These are phyloP conservation scores for Aurelia aurita DNA, from an alignment of 30 jellyfish, hydroid and myxozoan genomes.

Conservation along the genomic window DNA sequence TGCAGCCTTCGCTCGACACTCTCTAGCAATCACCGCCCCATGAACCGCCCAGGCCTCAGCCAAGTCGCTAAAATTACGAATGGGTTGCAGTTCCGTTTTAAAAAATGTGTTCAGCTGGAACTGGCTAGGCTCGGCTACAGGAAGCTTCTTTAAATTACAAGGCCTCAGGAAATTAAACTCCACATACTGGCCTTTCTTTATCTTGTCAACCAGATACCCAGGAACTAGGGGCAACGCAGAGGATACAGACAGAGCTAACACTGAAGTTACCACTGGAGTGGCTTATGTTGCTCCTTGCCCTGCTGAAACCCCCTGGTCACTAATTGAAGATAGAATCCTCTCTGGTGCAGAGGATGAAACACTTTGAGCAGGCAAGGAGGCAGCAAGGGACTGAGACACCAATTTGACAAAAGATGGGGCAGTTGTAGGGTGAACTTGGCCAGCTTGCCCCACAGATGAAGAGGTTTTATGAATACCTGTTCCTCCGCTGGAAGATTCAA, in stretches of 20 bases:
- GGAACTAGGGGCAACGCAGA: constrained; percentile 35
- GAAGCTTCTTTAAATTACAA: background rate
- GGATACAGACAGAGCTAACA: too few relatives aligned
- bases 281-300: background rate
- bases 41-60: constrained; percentile 27
- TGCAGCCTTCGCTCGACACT: too few relatives aligned
- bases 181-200: background rate
- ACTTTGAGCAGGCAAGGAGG: too few relatives aligned
- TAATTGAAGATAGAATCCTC: too few relatives aligned
- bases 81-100: background rate
- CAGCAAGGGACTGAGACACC: too few relatives aligned
- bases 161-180: constrained; percentile 12
- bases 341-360: too few relatives aligned
- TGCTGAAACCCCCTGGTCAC: too few relatives aligned
- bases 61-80: constrained; percentile 2
- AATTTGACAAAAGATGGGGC: background rate
- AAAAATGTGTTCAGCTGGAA: background rate
- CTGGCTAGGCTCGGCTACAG: background rate
- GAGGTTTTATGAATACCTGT: background rate
- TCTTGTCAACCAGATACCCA: background rate
- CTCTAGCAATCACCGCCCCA: background rate
- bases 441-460: background rate
- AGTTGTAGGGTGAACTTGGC: background rate
- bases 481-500: background rate
- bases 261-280: constrained; percentile 1